These are phyloP conservation scores for Pholis gunnellus DNA, from an alignment of 2,113 vertebrate genomes.

Conservation along the genomic window DNA sequence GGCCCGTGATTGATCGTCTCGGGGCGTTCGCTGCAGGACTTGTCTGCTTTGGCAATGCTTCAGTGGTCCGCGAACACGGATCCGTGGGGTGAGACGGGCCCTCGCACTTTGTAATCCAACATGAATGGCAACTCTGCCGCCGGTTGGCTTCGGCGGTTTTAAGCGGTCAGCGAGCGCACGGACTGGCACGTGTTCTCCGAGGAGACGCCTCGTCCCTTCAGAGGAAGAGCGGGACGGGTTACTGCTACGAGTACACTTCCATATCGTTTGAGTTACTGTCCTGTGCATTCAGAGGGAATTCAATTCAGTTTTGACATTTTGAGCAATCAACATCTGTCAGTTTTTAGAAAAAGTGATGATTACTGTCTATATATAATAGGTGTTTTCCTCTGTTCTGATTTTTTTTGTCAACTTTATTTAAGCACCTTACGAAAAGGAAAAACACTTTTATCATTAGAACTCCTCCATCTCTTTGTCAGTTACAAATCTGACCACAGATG, in stretches of 20 bases:
- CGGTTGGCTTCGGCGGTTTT: background rate
- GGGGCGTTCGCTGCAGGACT: constrained; percentile 3
- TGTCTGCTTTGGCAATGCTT: constrained; percentile 39
- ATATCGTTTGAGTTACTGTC: background rate
- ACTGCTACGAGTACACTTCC: background rate
- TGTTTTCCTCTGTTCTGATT: background rate
- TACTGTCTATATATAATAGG: background rate
- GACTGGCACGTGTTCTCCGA: constrained; percentile 7
- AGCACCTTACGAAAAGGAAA: background rate
- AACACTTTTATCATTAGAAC: too few relatives aligned
- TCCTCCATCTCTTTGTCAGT: background rate
- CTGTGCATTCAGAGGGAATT: background rate
- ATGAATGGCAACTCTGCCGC: constrained; percentile 7
- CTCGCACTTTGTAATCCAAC: constrained; percentile 26
- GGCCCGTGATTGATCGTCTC: constrained; percentile 36
- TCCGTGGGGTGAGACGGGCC: constrained; percentile 13
- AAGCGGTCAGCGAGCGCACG: background rate
- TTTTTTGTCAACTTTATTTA: background rate
- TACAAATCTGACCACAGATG: background rate
- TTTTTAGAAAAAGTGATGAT: background rate
- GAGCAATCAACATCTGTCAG: background rate
- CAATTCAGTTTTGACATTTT: background rate
- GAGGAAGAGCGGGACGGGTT: background rate
- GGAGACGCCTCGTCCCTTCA: background rate
- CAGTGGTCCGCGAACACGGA: constrained; percentile 48